Percentiles rank a stretch among this genome's conserved stretches.
These are phyloP conservation scores for Patiria pectinifera DNA, from an alignment of 53 echinoderm and acorn worm species.

Conservation along the genomic window DNA sequence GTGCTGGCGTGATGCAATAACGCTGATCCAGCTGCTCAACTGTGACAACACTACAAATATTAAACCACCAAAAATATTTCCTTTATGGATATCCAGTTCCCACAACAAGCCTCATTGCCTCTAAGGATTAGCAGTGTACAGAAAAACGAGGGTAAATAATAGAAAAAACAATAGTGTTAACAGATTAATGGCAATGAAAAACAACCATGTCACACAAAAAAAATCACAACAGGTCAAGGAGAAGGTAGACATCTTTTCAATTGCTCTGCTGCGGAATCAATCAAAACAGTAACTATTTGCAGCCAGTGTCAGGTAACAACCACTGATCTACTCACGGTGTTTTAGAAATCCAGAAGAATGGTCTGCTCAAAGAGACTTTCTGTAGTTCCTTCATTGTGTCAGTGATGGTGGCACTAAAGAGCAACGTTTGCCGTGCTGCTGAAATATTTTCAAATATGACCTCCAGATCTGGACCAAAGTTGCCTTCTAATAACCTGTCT, in stretches of 20 bases:
- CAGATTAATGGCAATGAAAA: too few relatives aligned
- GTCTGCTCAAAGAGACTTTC: conserved; percentile 87
- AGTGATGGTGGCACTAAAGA: conserved; percentile 97
- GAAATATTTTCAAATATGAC: conserved; percentile 93
- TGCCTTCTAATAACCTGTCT: conserved; percentile 89
- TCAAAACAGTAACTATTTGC: too few relatives aligned
- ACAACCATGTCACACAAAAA: too few relatives aligned
- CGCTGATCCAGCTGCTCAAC: conserved; percentile 93
- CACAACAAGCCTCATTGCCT: too few relatives aligned
- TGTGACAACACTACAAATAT: conserved; percentile 78
- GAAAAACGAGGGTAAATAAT: background rate
- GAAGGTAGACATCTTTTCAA: too few relatives aligned
- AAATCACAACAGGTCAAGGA: too few relatives aligned
- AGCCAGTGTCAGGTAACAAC: too few relatives aligned
- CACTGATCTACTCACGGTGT: conserved; percentile 77
- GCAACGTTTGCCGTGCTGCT: conserved; percentile 83
- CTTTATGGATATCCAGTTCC: background rate
- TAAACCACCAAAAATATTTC: background rate
- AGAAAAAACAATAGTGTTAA: too few relatives aligned
- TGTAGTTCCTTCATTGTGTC: conserved; percentile 93
- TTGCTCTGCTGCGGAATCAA: too few relatives aligned
- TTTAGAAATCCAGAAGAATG: conserved; percentile 92
- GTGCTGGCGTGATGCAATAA: conserved; percentile 86
- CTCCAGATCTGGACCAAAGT: conserved; percentile 93
- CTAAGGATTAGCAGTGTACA: background rate